Evolutionary conservation across 1,140 invertebrate genomes (phyloP).

Genomic region (Bombus consobrinus): DNA sequence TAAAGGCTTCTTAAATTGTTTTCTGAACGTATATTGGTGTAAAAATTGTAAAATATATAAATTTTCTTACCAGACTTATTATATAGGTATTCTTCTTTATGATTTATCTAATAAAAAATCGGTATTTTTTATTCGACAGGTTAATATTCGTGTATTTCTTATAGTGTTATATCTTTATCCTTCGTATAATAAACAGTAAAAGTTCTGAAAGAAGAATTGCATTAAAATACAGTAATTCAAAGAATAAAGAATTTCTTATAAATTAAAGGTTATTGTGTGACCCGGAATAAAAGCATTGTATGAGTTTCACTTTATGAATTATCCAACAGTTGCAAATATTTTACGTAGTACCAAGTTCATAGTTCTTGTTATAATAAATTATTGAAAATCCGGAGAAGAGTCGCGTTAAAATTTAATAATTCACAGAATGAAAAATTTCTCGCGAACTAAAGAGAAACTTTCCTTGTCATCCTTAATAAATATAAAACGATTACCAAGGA

Average conservation of each 20-base stretch:
- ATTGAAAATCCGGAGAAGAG: background rate
- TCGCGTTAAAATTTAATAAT: background rate
- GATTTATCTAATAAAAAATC: no score
- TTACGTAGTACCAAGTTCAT: background rate
- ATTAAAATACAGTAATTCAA: background rate
- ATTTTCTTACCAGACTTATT: background rate
- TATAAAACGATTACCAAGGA: background rate
- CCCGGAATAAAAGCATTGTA: no score
- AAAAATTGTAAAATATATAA: background rate
- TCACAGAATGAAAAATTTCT: background rate
- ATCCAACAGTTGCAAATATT: background rate
- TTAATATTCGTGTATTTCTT: background rate
- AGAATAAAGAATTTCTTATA: background rate
- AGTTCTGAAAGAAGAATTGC: background rate
- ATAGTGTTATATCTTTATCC: background rate
- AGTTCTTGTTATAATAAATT: background rate
- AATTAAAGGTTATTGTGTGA: background rate
- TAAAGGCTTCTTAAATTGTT: no score
- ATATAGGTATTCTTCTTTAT: background rate
- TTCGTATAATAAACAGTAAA: background rate
- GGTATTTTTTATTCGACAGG: no score
- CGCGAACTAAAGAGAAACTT: background rate
- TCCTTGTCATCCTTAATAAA: background rate
- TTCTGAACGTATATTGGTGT: no score
- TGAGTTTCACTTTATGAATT: no score